Base-by-base conservation (phyloP, 2,888 invertebrate genomes). In the Amphipyra berbera region DNA sequence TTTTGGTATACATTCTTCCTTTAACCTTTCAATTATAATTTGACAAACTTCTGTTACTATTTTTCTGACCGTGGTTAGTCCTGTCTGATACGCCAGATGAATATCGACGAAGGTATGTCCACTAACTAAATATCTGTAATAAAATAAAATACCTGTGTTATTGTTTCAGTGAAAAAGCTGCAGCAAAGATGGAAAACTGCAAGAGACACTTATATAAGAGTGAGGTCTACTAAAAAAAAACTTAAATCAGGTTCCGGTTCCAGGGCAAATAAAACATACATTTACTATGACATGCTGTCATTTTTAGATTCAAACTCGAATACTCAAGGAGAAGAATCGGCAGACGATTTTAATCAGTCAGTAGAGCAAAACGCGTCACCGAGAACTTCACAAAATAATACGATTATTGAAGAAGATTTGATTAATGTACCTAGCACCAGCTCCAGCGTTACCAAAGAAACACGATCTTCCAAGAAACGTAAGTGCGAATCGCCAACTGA, bases 41-140 rank as follows among this genome's bases (percentile, higher is more conserved):
- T 77, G 75, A 73, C 73, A 75, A 52, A 75, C 77, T 64, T 77
- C 66, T 68, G 41, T 75, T 52, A 77, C 75, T 64, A 74, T 75
- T 70, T 72, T 77, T 73, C 72, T 68, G 64, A 76, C 44, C 40
- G 76, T 76, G 62, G 76, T 70, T 76, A 67, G 13, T 77, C 75
- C 77, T 56, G 77, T 52, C 46, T 77, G 77, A 64, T 75, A 77
- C 69, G 76, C 72, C 76, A 76, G 65, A 60, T 74, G 74, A 33
- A 76, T 47, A 53, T 76, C 76, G 48, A 67, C 65, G 63, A 74
- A 74, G 48, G 72, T 76, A 73, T 76, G 73, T 71, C 76, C 76
- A 62, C 73, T 76, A 52, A 59, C 60, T 58, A 73, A 61, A 58
- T 73, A 76, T 53, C 73, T 73, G 76, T 73, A 66, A 70, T 61